A percentile compares a stretch with the other conserved stretches of the same genome.
phyloP scores from a whole-genome alignment of 2,113 vertebrate species.

The Salminus brasiliensis region DNA sequence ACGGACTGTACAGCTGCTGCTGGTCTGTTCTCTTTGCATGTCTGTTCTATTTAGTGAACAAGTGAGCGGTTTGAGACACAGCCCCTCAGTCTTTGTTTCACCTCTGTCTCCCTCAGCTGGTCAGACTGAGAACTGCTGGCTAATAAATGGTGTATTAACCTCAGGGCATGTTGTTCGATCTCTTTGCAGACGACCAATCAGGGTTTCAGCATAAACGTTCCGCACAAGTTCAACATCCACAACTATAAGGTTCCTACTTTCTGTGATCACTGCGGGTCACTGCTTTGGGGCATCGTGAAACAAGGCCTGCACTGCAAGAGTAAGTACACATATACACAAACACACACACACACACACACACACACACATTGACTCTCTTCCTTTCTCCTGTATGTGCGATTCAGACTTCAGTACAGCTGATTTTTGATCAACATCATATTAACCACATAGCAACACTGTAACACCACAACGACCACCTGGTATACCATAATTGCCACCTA shows the following conservation, averaged over 20 bases:
- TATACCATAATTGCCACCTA: too few species aligned
- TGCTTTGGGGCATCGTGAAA: constrained; percentile 92
- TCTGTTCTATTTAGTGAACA: too few species aligned
- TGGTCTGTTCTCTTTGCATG: too few species aligned
- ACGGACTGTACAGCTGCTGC: too few species aligned
- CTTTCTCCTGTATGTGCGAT: too few species aligned
- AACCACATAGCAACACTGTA: too few species aligned
- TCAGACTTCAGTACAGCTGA: too few species aligned
- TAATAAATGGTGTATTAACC: neutral
- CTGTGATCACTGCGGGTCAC: constrained; percentile 96
- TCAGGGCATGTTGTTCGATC: neutral
- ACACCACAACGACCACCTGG: too few species aligned
- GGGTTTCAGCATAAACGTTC: constrained; percentile 96
- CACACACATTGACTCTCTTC: neutral
- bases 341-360: constrained; percentile 1
- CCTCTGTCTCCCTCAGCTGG: neutral
- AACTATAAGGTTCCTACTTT: constrained; percentile 97
- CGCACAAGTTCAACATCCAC: constrained; percentile 92
- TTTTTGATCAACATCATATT: too few species aligned
- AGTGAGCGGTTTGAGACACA: too few species aligned
- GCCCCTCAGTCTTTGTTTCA: too few species aligned
- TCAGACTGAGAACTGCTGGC: neutral
- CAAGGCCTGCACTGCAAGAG: constrained; percentile 98
- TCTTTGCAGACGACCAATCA: constrained; percentile 79
- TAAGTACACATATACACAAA: constrained; percentile 66